phyloP scores from a whole-genome alignment of 2,113 vertebrate species.

The Menidia beryllina region DNA sequence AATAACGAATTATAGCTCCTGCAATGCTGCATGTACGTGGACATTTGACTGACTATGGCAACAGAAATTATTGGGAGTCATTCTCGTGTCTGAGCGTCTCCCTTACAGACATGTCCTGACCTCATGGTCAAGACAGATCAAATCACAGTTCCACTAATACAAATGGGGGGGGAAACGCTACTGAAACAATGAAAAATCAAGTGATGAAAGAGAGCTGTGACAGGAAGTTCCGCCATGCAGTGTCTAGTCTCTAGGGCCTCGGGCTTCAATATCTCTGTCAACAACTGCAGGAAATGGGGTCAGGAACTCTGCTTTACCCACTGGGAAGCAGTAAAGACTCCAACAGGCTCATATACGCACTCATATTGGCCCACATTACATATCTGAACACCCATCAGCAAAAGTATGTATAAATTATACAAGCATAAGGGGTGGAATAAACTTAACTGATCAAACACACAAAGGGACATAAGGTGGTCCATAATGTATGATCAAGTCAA shows the following conservation, averaged over 20 bases:
- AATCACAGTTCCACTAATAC: constrained; percentile 31
- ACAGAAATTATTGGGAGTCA: not conserved
- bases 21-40: not conserved
- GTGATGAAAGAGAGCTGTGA: constrained; percentile 33
- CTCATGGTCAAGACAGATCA: constrained; percentile 30
- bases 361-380: not conserved
- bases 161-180: not conserved
- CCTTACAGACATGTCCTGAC: constrained; percentile 24
- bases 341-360: constrained; percentile 24
- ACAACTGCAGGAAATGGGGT: constrained; percentile 71
- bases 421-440: not conserved
- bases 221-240: constrained; percentile 59
- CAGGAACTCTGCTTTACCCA: constrained; percentile 62
- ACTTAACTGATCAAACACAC: not conserved
- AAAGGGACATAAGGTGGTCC: not conserved
- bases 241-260: constrained; percentile 59
- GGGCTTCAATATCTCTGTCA: constrained; percentile 51
- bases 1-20: too few relatives aligned
- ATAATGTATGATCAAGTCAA: constrained; percentile 32
- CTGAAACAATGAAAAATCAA: constrained; percentile 50
- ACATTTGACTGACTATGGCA: constrained; percentile 15
- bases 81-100: constrained; percentile 9
- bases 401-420: not conserved
- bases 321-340: constrained; percentile 55
- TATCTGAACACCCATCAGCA: constrained; percentile 1